phyloP scores from a whole-genome alignment of 2,888 invertebrate species.

The Papilio gigon region DNA sequence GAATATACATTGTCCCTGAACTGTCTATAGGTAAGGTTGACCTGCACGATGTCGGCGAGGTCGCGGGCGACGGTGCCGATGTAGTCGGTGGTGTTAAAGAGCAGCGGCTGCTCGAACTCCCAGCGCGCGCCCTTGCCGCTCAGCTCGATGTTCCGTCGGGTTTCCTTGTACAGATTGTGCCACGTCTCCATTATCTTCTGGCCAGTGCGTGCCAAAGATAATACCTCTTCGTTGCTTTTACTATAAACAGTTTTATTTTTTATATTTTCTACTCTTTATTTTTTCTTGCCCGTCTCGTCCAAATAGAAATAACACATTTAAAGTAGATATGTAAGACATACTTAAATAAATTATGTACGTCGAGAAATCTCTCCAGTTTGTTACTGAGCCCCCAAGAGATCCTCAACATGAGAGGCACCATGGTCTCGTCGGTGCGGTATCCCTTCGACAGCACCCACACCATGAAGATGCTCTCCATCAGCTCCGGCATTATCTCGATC shows the following conservation, averaged over 20 bases:
- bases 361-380: slow-evolving; percentile 87
- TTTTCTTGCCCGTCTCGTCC: not conserved
- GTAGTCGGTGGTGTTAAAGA: slow-evolving; percentile 94
- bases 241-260: too few relatives aligned
- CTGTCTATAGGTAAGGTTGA: too few relatives aligned
- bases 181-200: slow-evolving; percentile 87
- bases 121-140: slow-evolving; percentile 93
- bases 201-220: slow-evolving; percentile 81
- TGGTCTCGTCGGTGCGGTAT: slow-evolving; percentile 91
- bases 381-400: slow-evolving; percentile 92
- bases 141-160: slow-evolving; percentile 91
- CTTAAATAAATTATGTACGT: slow-evolving; percentile 89
- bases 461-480: slow-evolving; percentile 93
- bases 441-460: slow-evolving; percentile 95
- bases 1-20: too few relatives aligned
- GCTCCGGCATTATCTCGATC: slow-evolving; percentile 86
- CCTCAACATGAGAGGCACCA: slow-evolving; percentile 91
- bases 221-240: slow-evolving; percentile 79
- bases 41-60: slow-evolving; percentile 89
- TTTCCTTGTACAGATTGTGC: slow-evolving; percentile 89
- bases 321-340: slow-evolving; percentile 65
- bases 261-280: too few relatives aligned
- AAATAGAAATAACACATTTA: slow-evolving; percentile 10
- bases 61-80: slow-evolving; percentile 90
- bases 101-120: slow-evolving; percentile 93